Evolutionary conservation across 2,797 vertebrate species (phyloP), one percentile per base, ranked within the genome.

Genomic region (Pelobates cultripes): DNA sequence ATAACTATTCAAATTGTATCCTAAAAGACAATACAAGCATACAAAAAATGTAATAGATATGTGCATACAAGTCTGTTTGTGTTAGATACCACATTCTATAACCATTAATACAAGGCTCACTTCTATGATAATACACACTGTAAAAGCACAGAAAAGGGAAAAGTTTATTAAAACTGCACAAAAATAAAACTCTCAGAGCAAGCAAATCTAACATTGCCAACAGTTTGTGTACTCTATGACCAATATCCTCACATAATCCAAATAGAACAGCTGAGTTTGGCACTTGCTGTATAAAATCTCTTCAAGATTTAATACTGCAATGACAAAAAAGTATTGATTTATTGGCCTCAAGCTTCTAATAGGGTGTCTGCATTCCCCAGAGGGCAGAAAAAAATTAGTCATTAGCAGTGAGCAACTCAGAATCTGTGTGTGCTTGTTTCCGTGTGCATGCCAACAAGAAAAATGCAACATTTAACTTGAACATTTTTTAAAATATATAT

Each of bases 211-310:
- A 70, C 43, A 75, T 83, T 85, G 42, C 75, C 79, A 87, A 77
- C 45, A 81, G 69, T 82, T 76, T 74, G 72, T 70, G 15, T 80
- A 78, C 81, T 83, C 70, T 81, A 28, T 77, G 79, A 72, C 61
- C 85, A 73, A 17, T 82, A 7, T 80, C 82, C 61, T 82, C 87
- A 86, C 64, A 83, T 86, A 87, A 86, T 85, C 66, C 76, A 87
- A 86, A 86, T 53, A 79, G 78, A 81, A 77, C 7, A 79, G 69
- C 3, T 28, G 83, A 85, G 85, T 74, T 77, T 79, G 73, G 8
- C 43, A 80, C 5, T 57, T n/a, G 77, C 43, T 76, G 47, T 80
- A 82, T 77, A 81, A 86, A 86, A 77, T 15, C n/a, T 64, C 86
- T 84, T 77, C 51, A 85, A 84, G 68, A 70, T 75, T 75, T 87